Evolutionary conservation across 1,140 invertebrate species (phyloP).

Genomic region (Pomacea maculata): DNA sequence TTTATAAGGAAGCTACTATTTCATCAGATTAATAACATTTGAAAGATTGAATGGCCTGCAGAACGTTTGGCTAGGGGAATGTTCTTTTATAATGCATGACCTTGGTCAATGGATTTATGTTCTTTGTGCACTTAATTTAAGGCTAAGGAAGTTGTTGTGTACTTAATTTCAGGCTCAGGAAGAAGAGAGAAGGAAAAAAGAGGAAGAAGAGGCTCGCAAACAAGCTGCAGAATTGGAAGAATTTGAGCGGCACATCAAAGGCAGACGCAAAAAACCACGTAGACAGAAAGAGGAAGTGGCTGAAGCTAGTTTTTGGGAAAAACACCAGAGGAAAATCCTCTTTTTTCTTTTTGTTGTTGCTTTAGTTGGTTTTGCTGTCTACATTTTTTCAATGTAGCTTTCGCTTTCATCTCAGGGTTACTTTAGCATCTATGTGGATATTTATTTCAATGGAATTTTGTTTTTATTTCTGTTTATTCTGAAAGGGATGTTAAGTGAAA

Average conservation of each 20-base stretch:
- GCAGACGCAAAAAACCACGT: conserved; percentile 48
- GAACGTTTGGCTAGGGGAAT: too few species aligned
- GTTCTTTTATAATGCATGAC: too few species aligned
- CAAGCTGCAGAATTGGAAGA: conserved; percentile 56
- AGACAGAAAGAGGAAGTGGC: conserved; percentile 40
- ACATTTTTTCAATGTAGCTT: not conserved
- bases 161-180: conserved; percentile 35
- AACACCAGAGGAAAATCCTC: conserved; percentile 21
- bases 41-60: too few species aligned
- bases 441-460: not conserved
- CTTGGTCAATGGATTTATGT: too few species aligned
- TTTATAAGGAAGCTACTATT: too few species aligned
- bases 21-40: too few species aligned
- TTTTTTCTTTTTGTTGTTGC: not conserved
- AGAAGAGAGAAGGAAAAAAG: conserved; percentile 43
- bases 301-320: conserved; percentile 28
- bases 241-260: conserved; percentile 56
- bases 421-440: not conserved
- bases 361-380: not conserved
- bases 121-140: too few species aligned
- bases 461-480: not conserved
- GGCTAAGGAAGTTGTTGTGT: too few species aligned
- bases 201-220: conserved; percentile 52
- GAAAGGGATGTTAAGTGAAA: too few species aligned
- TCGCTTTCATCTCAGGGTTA: not conserved